Evolutionary conservation across 2,888 invertebrate species (phyloP), one percentile per base, ranked within the genome.

Genomic region (Drymonia ruficornis): DNA sequence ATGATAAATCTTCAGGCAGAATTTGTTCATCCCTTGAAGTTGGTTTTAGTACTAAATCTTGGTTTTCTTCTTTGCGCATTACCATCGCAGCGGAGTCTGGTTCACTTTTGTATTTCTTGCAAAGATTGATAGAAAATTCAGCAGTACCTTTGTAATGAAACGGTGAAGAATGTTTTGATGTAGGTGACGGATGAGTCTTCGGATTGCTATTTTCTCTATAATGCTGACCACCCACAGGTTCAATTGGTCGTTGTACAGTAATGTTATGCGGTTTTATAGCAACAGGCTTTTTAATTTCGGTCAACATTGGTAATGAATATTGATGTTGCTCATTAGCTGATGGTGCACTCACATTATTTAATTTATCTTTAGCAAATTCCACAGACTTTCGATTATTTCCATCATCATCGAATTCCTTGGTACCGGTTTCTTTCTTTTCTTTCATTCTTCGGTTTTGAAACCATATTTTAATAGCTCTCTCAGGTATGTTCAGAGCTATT

Each of bases 371-470:
- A 63, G 55, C 54, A 52, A 66, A 62, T 64, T 70, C 67, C 38
- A 56, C 49, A 36, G 58, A 60, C 52, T 63, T 70, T 52, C 49
- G 64, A 49, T 60, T 51, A 29, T 49, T 70, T 59, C 63, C 63
- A 52, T 70, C 66, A 36, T 74, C 66, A 50, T 77, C 72, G 40
- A 61, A 51, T 61, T 83, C 79, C 54, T 76, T 78, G 15, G 15
- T 61, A 42, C n/a, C 31, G 19, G 19, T 79, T 58, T 94, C 94
- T 76, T 95, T 95, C 77, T 96, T 96, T 74, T 92, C 91, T 65
- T 95, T 96, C 96, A 97, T 97, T 7, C 97, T 87, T 1, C 96
- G 91, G 79, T 97, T 97, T 80, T 97, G 97, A 75, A 97, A 97
- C 97, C 97, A 97, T 53, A 97, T 96, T 81, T 97, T 97, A 31